Percentiles rank a stretch among this genome's conserved stretches.
phyloP scores from a whole-genome alignment of 2,888 invertebrate genomes.

The Lepidocyrtinus sp. region DNA sequence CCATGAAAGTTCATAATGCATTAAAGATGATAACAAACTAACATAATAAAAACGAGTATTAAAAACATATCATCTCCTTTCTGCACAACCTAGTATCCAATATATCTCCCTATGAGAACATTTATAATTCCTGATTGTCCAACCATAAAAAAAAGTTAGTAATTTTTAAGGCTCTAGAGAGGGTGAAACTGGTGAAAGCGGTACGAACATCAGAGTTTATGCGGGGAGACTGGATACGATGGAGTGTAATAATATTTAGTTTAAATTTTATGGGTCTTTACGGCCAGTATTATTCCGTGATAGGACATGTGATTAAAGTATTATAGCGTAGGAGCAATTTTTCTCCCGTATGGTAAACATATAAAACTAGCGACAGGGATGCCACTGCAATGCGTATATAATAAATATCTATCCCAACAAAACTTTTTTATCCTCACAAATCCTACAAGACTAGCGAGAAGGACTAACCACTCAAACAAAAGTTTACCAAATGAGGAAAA shows the following conservation, averaged over 20 bases:
- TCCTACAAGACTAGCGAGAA: neutral
- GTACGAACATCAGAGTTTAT: no score
- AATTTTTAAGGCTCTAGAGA: no score
- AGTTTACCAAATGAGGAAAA: conserved; percentile 14
- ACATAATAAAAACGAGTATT: neutral
- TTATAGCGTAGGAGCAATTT: conserved; percentile 19
- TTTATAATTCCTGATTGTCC: no score
- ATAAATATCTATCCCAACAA: conserved; percentile 35
- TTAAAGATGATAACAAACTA: neutral
- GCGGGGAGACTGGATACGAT: no score
- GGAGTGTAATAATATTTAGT: neutral
- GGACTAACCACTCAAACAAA: neutral
- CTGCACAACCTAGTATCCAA: no score
- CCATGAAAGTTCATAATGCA: neutral
- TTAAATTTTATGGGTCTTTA: conserved; percentile 13
- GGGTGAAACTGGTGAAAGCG: no score
- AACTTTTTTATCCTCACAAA: conserved; percentile 2
- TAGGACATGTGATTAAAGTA: conserved; percentile 33
- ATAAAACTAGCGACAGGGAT: conserved; percentile 14
- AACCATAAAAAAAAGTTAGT: no score
- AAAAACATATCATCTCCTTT: neutral
- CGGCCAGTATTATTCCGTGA: neutral
- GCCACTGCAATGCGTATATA: conserved; percentile 49
- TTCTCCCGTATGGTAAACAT: neutral
- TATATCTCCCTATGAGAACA: no score